Percentiles rank a stretch among this genome's conserved stretches.
phyloP scores from a whole-genome alignment of 2,113 vertebrate species.

The Python bivittatus region DNA sequence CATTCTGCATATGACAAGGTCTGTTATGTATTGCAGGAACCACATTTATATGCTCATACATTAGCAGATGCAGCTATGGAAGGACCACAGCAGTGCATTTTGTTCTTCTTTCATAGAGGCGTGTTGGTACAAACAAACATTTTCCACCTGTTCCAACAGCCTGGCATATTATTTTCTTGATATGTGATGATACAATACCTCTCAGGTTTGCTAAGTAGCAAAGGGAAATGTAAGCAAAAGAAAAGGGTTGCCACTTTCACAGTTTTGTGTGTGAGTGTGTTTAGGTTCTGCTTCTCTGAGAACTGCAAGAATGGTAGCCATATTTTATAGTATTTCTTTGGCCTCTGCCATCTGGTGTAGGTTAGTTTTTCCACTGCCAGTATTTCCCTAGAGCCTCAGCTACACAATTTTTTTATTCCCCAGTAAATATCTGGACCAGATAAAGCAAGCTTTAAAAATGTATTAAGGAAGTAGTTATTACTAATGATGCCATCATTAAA shows the following conservation, averaged over 20 bases:
- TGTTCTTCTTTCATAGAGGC: slow-evolving; percentile 67
- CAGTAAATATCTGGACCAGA: slow-evolving; percentile 67
- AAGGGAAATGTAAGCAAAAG: slow-evolving; percentile 76
- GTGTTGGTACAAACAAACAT: slow-evolving; percentile 73
- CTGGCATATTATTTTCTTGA: slow-evolving; percentile 76
- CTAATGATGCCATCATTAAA: slow-evolving; percentile 51
- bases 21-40: slow-evolving; percentile 42
- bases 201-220: slow-evolving; percentile 75
- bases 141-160: slow-evolving; percentile 76
- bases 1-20: slow-evolving; percentile 51
- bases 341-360: slow-evolving; percentile 75
- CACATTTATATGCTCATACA: neutral
- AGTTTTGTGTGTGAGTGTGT: slow-evolving; percentile 65
- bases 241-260: slow-evolving; percentile 75
- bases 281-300: slow-evolving; percentile 71
- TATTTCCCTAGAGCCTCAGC: slow-evolving; percentile 61
- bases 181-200: slow-evolving; percentile 76
- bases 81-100: slow-evolving; percentile 66
- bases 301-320: slow-evolving; percentile 74
- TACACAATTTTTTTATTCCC: slow-evolving; percentile 68
- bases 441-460: slow-evolving; percentile 61
- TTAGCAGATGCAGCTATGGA: slow-evolving; percentile 63
- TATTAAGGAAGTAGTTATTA: slow-evolving; percentile 39
- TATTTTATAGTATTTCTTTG: slow-evolving; percentile 77
- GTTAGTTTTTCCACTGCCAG: slow-evolving; percentile 74